A percentile compares a stretch with the other conserved stretches of the same genome.
These are phyloP conservation scores for Myodes glareolus DNA, from an alignment of 2,113 vertebrate species.

Conservation along the genomic window DNA sequence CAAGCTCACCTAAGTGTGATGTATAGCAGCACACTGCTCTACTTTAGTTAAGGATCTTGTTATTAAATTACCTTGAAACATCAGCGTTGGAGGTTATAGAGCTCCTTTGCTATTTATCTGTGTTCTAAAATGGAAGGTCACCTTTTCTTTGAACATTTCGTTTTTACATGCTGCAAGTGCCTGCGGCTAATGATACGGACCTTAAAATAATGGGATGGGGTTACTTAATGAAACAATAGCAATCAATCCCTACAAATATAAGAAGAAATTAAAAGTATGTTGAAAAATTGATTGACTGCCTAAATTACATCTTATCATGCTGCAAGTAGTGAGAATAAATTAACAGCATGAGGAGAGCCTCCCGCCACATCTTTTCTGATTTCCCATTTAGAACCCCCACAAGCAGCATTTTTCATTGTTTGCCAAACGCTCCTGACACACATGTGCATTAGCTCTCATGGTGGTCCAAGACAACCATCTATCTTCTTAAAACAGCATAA, in stretches of 20 bases:
- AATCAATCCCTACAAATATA: slow-evolving; percentile 75
- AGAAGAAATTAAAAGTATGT: slow-evolving; percentile 78
- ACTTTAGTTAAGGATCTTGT: slow-evolving; percentile 73
- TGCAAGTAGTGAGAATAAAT: slow-evolving; percentile 74
- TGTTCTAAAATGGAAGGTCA: slow-evolving; percentile 65
- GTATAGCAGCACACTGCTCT: background rate
- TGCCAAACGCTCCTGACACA: slow-evolving; percentile 76
- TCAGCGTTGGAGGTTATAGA: slow-evolving; percentile 62
- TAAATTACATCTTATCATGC: slow-evolving; percentile 61
- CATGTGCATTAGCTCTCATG: slow-evolving; percentile 64
- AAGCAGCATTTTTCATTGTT: slow-evolving; percentile 73
- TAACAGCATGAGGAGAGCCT: slow-evolving; percentile 72
- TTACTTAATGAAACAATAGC: slow-evolving; percentile 66
- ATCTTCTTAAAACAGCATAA: slow-evolving; percentile 61
- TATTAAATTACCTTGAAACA: slow-evolving; percentile 76
- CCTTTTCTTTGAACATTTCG: slow-evolving; percentile 69
- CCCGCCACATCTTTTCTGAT: slow-evolving; percentile 73
- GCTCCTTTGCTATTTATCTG: slow-evolving; percentile 73
- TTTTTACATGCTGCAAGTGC: slow-evolving; percentile 67
- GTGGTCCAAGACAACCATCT: slow-evolving; percentile 39
- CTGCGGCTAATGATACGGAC: slow-evolving; percentile 28
- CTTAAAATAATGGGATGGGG: slow-evolving; percentile 63
- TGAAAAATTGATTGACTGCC: slow-evolving; percentile 61
- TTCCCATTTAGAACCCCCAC: slow-evolving; percentile 77
- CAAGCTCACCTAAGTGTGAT: background rate